Evolutionary conservation across 1,140 invertebrate genomes (phyloP).

Genomic region (Bacillus rossius): DNA sequence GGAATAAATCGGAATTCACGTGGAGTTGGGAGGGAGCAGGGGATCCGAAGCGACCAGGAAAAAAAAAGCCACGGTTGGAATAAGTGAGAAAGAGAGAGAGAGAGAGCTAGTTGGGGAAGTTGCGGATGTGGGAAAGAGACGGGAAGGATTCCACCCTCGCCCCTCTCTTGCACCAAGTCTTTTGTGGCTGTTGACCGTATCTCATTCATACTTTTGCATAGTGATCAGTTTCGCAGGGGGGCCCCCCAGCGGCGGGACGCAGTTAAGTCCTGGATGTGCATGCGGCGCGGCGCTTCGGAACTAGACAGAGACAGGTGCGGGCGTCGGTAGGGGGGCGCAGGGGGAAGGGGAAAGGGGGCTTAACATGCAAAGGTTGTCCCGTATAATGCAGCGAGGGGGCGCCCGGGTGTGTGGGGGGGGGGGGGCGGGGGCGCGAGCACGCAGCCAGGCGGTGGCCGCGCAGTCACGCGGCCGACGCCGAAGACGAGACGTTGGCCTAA

Average conservation of each 20-base stretch:
- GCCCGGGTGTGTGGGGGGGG: slow-evolving; percentile 6
- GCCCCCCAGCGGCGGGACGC: not conserved
- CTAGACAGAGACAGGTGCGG: not conserved
- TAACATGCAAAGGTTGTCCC: slow-evolving; percentile 16
- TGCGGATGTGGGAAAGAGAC: not conserved
- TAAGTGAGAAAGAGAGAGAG: too few species aligned
- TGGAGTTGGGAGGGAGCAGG: too few species aligned
- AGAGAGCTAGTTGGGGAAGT: not conserved
- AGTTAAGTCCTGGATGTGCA: not conserved
- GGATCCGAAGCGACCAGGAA: too few species aligned
- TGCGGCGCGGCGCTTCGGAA: not conserved
- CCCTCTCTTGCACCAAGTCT: too few species aligned
- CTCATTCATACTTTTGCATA: slow-evolving; percentile 23
- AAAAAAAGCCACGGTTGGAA: too few species aligned
- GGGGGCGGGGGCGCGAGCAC: not conserved
- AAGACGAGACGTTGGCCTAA: too few species aligned
- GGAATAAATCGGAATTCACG: too few species aligned
- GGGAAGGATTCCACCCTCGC: not conserved
- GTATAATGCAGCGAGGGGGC: too few species aligned
- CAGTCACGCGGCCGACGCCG: too few species aligned
- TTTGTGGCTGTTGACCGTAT: slow-evolving; percentile 8
- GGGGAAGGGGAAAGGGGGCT: not conserved
- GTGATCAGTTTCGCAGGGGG: slow-evolving; percentile 15
- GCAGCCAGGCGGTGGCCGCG: not conserved
- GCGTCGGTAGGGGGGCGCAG: not conserved